A percentile compares a stretch with the other conserved stretches of the same genome.
Conservation (phyloP, 1,140 invertebrate species). For the Magallana gigas region DNA sequence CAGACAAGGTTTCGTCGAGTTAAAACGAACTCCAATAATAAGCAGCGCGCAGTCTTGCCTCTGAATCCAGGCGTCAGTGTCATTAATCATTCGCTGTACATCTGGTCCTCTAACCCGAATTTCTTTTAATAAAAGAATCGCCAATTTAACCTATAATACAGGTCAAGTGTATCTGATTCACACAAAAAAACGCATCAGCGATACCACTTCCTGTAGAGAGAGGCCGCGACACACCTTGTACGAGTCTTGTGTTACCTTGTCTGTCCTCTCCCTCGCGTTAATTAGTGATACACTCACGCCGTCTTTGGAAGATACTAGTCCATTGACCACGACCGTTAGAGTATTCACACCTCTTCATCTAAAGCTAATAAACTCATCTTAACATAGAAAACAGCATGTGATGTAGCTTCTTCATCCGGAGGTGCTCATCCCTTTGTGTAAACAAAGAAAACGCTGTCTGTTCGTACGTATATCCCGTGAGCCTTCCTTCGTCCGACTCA, state of each 20-base stretch:
- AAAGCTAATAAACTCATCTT: not conserved
- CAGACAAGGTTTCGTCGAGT: not conserved
- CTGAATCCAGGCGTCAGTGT: not conserved
- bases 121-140: constrained; percentile 29
- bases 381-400: not conserved
- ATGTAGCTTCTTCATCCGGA: constrained; percentile 23
- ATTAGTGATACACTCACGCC: not conserved
- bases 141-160: constrained; percentile 9
- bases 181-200: not conserved
- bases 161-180: constrained; percentile 33
- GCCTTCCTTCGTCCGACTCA: not conserved
- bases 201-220: not conserved
- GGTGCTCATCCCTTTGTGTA: not conserved
- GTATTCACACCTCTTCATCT: not conserved
- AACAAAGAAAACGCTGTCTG: not conserved
- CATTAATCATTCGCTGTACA: constrained; percentile 10
- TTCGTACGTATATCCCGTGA: not conserved
- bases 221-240: constrained; percentile 1
- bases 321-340: not conserved
- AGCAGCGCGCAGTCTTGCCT: constrained; percentile 3
- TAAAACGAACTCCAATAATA: not conserved
- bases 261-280: not conserved
- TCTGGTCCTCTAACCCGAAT: constrained; percentile 12
- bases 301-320: not conserved
- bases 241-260: not conserved